Conservation (phyloP, 2,888 invertebrate species). For the Hypomecis atomaria region DNA sequence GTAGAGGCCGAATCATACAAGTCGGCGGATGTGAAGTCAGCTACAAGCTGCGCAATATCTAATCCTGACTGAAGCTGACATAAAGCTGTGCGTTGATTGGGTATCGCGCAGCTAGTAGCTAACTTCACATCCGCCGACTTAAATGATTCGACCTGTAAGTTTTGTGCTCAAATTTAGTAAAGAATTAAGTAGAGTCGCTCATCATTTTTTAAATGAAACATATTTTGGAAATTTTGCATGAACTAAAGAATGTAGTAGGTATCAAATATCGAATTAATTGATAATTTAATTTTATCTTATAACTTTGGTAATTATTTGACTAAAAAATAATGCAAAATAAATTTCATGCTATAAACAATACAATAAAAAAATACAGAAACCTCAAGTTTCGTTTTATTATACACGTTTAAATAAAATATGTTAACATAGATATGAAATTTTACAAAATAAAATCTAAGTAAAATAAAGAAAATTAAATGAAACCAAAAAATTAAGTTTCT, state of each 20-base stretch:
- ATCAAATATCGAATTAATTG: constrained; percentile 31
- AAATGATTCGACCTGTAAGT: no score
- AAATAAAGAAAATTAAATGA: constrained; percentile 9
- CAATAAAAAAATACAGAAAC: constrained; percentile 18
- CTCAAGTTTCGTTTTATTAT: background rate
- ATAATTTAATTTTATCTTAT: constrained; percentile 35
- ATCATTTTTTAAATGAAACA: background rate
- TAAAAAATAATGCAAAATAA: constrained; percentile 33
- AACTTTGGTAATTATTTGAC: constrained; percentile 46
- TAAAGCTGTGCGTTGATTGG: no score
- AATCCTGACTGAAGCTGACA: no score
- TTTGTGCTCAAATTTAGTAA: no score
- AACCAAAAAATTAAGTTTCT: constrained; percentile 2
- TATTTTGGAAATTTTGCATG: background rate
- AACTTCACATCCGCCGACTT: no score
- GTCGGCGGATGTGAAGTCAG: no score
- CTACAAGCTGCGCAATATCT: no score
- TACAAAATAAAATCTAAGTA: constrained; percentile 18
- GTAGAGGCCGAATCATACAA: no score
- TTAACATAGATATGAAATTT: constrained; percentile 3
- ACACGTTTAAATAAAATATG: constrained; percentile 11
- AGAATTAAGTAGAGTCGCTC: no score
- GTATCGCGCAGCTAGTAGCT: no score
- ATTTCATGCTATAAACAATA: constrained; percentile 24
- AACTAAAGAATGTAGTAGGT: constrained; percentile 15